Conservation (phyloP, 2,113 vertebrate species). For the Pithys albifrons region DNA sequence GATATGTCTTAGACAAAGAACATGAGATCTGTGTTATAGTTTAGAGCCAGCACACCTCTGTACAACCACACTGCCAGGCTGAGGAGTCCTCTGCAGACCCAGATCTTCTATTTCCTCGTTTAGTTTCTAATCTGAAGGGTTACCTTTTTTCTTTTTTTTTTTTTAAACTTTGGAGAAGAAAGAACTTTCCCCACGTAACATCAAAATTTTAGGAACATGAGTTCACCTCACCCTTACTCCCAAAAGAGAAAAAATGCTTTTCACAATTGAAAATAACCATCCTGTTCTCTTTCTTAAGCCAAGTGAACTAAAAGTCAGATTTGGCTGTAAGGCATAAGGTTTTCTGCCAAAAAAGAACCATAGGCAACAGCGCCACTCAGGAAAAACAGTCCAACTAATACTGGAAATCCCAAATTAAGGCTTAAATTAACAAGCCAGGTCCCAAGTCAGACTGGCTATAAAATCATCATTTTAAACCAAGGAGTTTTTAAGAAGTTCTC, state of each 20-base stretch:
- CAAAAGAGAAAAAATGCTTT: background rate
- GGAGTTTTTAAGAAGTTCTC: background rate
- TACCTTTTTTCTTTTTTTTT: too few relatives aligned
- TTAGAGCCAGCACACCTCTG: background rate
- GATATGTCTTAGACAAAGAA: background rate
- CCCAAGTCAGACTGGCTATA: background rate
- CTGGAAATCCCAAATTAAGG: background rate
- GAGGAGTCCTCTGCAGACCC: background rate
- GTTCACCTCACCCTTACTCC: background rate
- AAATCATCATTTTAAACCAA: background rate
- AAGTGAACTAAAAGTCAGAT: background rate
- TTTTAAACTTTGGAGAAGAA: background rate
- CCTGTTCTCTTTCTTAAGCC: background rate
- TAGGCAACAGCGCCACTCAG: background rate
- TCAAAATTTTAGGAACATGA: background rate
- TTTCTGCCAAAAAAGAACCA: background rate
- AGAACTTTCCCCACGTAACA: background rate
- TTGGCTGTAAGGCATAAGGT: background rate
- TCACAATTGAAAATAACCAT: background rate
- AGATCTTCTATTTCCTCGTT: background rate
- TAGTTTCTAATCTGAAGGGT: background rate
- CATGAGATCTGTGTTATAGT: background rate
- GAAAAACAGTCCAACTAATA: background rate
- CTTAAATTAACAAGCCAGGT: background rate
- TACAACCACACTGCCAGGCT: background rate